Evolutionary conservation across 2,113 vertebrate species (phyloP), one percentile per base, ranked within the genome.

Genomic region (Galemys pyrenaicus): DNA sequence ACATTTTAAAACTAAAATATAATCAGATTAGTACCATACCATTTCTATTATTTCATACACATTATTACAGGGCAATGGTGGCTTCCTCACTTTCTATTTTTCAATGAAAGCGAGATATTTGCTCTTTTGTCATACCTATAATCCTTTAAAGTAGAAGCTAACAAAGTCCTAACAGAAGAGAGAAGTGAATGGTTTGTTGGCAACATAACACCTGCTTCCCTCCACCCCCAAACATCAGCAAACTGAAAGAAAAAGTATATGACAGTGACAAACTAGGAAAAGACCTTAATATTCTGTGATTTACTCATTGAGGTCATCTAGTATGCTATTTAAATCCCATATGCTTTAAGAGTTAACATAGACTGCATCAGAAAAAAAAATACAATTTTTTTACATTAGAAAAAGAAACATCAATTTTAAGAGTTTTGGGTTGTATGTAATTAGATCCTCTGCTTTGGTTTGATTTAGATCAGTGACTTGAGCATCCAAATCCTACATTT

Each of bases 401-500:
- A 79, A 87, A 94, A 82, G 0, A 51, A 28, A 73, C 1, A 30
- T 30, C 3, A 20, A 17, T 92, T 74, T 89, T 92, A 67, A 82
- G 19, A 67, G 6, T 73, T 67, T 71, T 94, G 19, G 77, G 1
- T 8, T 77, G 17, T 44, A 74, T 35, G 35, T 37, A 44, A 28
- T 19, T 71, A 51, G n/a, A 11, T 11, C 17, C 13, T 80, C 11
- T 79, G 37, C 32, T 70, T 79, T 73, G 28, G 9, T 37, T 62
- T 54, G 32, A 67, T 81, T 88, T 88, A 86, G 11, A 32, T 32
- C n/a, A 41, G 22, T 91, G 2, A 15, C 10, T 92, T 90, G 3
- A 39, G 30, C 44, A 96, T 4, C 3, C 81, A 95, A 96, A 96
- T 90, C 9, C 54, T 46, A 6, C 19, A 81, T 97, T 91, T 97